phyloP scores from a whole-genome alignment of 2,113 vertebrate genomes.

The Heliornis fulica region DNA sequence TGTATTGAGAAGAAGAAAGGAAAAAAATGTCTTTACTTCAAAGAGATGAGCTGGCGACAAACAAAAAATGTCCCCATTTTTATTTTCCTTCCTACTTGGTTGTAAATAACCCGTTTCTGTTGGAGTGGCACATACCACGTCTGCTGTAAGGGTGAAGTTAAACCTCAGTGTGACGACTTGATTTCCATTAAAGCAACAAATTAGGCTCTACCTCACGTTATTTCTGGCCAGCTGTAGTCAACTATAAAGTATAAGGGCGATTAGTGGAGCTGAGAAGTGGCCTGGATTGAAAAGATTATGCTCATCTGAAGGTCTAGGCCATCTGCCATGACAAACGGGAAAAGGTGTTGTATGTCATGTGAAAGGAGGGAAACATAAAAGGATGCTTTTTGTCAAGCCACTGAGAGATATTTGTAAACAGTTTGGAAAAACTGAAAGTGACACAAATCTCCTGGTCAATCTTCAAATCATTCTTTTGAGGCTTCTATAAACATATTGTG shows the following conservation, averaged over 20 bases:
- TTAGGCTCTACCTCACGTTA: neutral
- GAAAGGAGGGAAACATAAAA: constrained; percentile 14
- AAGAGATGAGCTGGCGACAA: neutral
- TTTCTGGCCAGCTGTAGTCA: neutral
- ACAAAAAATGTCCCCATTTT: neutral
- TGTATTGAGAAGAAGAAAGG: neutral
- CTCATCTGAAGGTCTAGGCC: constrained; percentile 4
- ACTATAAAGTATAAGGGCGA: neutral
- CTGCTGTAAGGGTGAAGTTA: constrained; percentile 11
- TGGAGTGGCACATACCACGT: neutral
- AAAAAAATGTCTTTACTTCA: neutral
- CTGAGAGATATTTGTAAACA: constrained; percentile 25
- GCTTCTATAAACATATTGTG: constrained; percentile 9
- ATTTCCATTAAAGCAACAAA: neutral
- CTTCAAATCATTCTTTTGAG: neutral
- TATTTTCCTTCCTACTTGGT: neutral
- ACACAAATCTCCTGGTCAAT: constrained; percentile 23
- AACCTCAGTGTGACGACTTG: neutral
- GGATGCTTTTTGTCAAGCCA: neutral
- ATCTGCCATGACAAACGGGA: constrained; percentile 32
- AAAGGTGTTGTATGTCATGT: constrained; percentile 27
- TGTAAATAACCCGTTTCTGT: constrained; percentile 13
- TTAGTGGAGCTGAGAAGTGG: neutral
- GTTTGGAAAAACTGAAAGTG: constrained; percentile 41
- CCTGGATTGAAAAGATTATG: neutral